These are phyloP conservation scores for Micronycteris hirsuta DNA, from an alignment of 2,113 vertebrate genomes.

Conservation along the genomic window DNA sequence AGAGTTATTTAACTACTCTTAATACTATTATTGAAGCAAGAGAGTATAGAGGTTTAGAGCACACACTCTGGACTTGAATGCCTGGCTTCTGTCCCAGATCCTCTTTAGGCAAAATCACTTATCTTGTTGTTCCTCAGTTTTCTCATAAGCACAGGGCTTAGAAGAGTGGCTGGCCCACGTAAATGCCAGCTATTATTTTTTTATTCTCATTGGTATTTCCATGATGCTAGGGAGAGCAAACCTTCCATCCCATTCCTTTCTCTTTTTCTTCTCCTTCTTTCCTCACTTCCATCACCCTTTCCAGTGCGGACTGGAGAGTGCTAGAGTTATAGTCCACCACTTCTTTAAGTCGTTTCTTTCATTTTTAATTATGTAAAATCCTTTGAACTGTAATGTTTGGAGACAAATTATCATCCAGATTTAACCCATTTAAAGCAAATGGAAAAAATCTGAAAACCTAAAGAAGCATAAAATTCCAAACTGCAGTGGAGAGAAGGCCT, in stretches of 20 bases:
- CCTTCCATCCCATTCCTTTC: neutral
- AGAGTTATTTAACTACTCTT: neutral
- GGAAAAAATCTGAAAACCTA: conserved; percentile 29
- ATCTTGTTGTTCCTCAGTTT: neutral
- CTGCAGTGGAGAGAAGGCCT: neutral
- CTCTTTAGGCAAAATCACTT: neutral
- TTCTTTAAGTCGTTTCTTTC: neutral
- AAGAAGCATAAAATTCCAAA: conserved; percentile 18
- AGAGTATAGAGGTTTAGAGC: neutral
- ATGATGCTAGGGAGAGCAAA: neutral
- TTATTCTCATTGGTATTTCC: neutral
- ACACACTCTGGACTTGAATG: neutral
- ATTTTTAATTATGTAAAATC: conserved; percentile 21
- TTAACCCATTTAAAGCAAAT: conserved; percentile 22
- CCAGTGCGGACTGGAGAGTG: neutral
- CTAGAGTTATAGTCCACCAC: neutral
- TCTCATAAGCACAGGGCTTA: neutral
- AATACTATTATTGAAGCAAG: neutral
- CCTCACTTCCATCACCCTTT: neutral
- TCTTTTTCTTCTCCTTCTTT: neutral
- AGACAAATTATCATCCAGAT: neutral
- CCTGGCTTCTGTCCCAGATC: neutral
- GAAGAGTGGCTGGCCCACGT: neutral
- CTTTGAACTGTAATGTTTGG: neutral
- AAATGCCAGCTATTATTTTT: neutral